phyloP scores from a whole-genome alignment of 1,140 invertebrate species.

The Dinoponera quadriceps region DNA sequence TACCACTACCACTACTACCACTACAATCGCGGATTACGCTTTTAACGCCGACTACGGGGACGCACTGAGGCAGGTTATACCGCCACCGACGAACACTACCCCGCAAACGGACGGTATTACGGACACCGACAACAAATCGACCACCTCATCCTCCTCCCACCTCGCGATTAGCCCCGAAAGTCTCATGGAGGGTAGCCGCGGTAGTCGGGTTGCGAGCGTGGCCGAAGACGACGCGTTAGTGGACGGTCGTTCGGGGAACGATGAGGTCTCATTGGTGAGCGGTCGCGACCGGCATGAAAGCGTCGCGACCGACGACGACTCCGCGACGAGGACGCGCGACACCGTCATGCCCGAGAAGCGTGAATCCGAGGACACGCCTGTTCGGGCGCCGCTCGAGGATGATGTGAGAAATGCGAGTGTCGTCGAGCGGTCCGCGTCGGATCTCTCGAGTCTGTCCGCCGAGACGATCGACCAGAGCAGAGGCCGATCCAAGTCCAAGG shows the following conservation, averaged over 20 bases:
- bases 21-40: slow-evolving; percentile 67
- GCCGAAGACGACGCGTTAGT: slow-evolving; percentile 40
- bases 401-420: neutral
- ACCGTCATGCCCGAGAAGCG: neutral
- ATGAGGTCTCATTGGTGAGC: slow-evolving; percentile 51
- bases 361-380: neutral
- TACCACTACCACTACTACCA: slow-evolving; percentile 1
- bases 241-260: slow-evolving; percentile 68
- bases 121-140: slow-evolving; percentile 71
- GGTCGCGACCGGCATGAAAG: slow-evolving; percentile 27
- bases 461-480: slow-evolving; percentile 42
- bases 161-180: slow-evolving; percentile 59
- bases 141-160: slow-evolving; percentile 70
- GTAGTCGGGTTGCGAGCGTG: slow-evolving; percentile 57
- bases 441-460: neutral
- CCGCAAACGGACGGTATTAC: slow-evolving; percentile 68
- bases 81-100: slow-evolving; percentile 54
- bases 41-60: slow-evolving; percentile 59
- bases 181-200: slow-evolving; percentile 61
- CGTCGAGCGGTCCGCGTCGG: neutral
- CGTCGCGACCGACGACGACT: neutral
- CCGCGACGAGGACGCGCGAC: neutral
- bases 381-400: neutral
- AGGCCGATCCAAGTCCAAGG: slow-evolving; percentile 41
- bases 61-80: slow-evolving; percentile 45